Evolutionary conservation across 1,140 invertebrate genomes (phyloP).

Genomic region (Vollenhovia emeryi): DNA sequence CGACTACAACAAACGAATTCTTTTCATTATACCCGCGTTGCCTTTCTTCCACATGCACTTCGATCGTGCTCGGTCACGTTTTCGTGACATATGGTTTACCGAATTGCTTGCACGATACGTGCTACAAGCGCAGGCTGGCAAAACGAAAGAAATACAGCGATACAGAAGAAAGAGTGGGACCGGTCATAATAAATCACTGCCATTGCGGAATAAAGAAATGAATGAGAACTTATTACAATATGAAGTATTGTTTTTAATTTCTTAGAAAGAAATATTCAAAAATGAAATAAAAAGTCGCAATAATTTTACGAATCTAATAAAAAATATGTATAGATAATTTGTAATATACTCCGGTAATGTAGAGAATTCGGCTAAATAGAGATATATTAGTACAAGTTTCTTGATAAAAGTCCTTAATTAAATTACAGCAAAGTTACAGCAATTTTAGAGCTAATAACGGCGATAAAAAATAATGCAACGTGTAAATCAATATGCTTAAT

Average conservation of each 20-base stretch:
- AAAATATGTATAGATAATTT: not conserved
- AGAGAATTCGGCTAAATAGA: not conserved
- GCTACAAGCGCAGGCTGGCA: not conserved
- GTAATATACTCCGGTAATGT: not conserved
- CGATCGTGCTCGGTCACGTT: conserved; percentile 12
- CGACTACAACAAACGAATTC: not conserved
- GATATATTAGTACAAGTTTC: not conserved
- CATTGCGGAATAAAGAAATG: not conserved
- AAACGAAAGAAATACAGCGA: not conserved
- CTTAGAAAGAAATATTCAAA: not conserved
- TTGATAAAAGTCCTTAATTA: not conserved
- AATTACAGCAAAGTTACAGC: not conserved
- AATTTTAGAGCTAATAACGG: not conserved
- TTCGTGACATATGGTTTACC: not conserved
- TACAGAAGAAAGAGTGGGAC: not conserved
- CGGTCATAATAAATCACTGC: not conserved
- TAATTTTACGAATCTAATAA: not conserved
- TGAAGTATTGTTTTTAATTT: not conserved
- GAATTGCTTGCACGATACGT: conserved; percentile 18
- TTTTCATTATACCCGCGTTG: not conserved
- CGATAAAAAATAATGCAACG: not conserved
- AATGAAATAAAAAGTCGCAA: not conserved
- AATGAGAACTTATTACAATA: not conserved
- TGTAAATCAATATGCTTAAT: not conserved
- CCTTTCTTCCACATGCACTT: not conserved